Evolutionary conservation across 2,113 vertebrate species (phyloP).

Genomic region (Lamprotornis superbus): DNA sequence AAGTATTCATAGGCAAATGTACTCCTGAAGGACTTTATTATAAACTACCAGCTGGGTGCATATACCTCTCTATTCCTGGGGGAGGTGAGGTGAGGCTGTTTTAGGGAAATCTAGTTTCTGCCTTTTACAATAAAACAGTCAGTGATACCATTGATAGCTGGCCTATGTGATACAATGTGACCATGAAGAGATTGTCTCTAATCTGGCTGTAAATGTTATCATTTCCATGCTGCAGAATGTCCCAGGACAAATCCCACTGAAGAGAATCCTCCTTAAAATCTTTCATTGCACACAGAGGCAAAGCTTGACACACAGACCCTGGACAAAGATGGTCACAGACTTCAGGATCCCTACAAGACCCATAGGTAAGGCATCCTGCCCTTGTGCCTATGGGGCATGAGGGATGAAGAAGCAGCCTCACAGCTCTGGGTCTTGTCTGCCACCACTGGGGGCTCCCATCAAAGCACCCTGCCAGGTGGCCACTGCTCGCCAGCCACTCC

Average conservation of each 20-base stretch:
- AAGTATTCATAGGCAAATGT: slow-evolving; percentile 18
- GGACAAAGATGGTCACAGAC: not conserved
- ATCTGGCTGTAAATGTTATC: not conserved
- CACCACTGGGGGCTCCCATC: not conserved
- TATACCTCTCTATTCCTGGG: not conserved
- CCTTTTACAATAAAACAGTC: not conserved
- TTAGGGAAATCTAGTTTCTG: not conserved
- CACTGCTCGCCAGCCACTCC: fast-evolving
- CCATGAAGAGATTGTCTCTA: not conserved
- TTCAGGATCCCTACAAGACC: not conserved
- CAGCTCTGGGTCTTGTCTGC: not conserved
- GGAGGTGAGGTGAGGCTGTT: not conserved
- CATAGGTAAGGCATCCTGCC: not conserved
- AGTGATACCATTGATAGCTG: not conserved
- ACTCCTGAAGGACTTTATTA: slow-evolving; percentile 42
- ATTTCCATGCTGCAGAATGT: not conserved
- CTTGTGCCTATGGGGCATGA: fast-evolving
- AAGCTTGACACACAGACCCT: not conserved
- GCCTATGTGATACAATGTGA: not conserved
- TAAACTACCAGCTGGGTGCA: not conserved
- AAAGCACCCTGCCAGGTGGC: not conserved
- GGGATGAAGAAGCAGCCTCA: not conserved
- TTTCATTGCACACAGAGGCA: not conserved
- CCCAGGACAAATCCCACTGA: not conserved
- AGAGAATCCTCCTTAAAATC: not conserved